These are phyloP conservation scores for Neodon shergylaensis DNA, from an alignment of 2,113 vertebrate genomes.

Conservation along the genomic window DNA sequence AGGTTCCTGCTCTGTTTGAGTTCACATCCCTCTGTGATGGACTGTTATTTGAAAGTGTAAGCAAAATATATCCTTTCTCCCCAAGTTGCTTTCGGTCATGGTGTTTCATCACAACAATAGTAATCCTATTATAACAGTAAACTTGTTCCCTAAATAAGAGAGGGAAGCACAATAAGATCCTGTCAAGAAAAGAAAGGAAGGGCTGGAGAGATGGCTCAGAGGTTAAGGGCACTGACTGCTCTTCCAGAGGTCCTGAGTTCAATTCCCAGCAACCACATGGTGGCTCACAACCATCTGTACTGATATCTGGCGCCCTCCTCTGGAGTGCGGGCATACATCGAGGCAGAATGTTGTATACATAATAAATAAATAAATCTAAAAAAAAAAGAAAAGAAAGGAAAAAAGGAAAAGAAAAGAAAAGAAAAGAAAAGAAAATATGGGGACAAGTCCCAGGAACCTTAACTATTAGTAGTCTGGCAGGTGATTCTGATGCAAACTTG, in stretches of 20 bases:
- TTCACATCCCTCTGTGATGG: background rate
- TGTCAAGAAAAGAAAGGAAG: background rate
- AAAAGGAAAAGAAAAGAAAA: no score
- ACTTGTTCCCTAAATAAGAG: background rate
- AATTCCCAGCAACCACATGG: no score
- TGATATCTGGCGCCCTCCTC: no score
- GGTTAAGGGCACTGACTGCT: no score
- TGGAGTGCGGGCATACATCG: no score
- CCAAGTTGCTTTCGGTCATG: background rate
- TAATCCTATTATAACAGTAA: background rate
- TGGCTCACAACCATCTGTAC: no score
- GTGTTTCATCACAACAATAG: background rate
- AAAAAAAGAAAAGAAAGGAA: background rate
- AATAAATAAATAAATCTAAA: no score
- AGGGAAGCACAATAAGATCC: background rate
- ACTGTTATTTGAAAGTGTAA: background rate
- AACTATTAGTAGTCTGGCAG: background rate
- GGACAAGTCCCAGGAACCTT: background rate
- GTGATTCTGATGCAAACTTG: background rate
- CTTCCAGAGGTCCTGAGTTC: no score
- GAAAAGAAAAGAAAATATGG: background rate
- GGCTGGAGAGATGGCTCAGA: no score
- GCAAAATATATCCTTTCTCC: background rate
- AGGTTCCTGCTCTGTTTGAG: background rate
- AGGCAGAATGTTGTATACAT: no score